A percentile compares a stretch with the other conserved stretches of the same genome.
Conservation (phyloP, 2,888 invertebrate species). For the Drosophila mercatorum region DNA sequence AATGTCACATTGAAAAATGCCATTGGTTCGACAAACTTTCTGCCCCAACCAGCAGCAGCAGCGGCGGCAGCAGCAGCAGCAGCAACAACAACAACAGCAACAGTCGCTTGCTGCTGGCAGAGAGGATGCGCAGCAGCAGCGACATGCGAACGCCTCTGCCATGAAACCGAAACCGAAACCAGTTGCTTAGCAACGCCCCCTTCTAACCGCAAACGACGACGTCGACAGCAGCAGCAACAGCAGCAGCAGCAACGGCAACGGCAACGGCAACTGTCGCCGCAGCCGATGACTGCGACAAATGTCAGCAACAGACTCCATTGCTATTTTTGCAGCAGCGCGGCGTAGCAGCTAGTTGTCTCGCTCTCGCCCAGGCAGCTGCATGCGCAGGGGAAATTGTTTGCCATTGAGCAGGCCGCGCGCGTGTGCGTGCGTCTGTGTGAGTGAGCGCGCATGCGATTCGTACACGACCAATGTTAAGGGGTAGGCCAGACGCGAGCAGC, state of each 20-base stretch:
- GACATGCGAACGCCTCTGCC: slow-evolving; percentile 52
- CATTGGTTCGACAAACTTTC: slow-evolving; percentile 81
- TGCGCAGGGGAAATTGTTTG: slow-evolving; percentile 57
- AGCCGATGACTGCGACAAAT: slow-evolving; percentile 66
- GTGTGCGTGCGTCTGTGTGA: slow-evolving; percentile 44
- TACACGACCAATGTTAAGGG: slow-evolving; percentile 42
- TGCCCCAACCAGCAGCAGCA: slow-evolving; percentile 47
- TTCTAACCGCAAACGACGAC: slow-evolving; percentile 74
- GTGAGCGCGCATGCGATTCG: slow-evolving; percentile 74
- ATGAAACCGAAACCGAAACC: slow-evolving; percentile 69
- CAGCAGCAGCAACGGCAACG: slow-evolving; percentile 23
- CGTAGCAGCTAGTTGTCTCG: slow-evolving; percentile 56
- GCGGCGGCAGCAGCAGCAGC: slow-evolving; percentile 1
- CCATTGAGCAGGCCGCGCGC: slow-evolving; percentile 44
- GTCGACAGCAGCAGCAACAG: slow-evolving; percentile 28
- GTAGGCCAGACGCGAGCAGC: slow-evolving; percentile 39
- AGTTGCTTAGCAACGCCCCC: slow-evolving; percentile 85
- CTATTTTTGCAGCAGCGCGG: slow-evolving; percentile 59
- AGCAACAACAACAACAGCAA: slow-evolving; percentile 20
- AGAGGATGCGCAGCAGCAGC: slow-evolving; percentile 34
- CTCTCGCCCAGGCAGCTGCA: slow-evolving; percentile 34
- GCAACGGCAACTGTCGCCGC: slow-evolving; percentile 49
- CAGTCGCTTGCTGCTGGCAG: slow-evolving; percentile 21
- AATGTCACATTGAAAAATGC: slow-evolving; percentile 84
- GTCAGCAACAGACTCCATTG: slow-evolving; percentile 83